Conservation (phyloP, 53 echinoderm and acorn worm genomes). For the Henricia sp. region DNA sequence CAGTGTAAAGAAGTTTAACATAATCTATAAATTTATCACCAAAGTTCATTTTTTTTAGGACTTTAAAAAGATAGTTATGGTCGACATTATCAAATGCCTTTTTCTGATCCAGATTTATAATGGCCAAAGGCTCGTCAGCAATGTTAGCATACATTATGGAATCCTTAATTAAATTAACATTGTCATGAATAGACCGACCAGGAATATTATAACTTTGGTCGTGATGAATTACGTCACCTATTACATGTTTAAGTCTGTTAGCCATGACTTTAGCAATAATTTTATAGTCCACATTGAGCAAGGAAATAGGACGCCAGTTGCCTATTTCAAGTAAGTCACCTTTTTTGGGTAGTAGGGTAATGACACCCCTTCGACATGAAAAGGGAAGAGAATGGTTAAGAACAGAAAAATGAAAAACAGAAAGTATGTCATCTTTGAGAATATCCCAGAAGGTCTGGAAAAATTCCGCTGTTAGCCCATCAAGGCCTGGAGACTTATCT, state of each 20-base stretch:
- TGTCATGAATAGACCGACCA: slow-evolving; percentile 59
- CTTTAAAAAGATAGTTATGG: slow-evolving; percentile 15
- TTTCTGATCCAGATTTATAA: slow-evolving; percentile 20
- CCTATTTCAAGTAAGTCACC: slow-evolving; percentile 51
- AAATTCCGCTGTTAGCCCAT: slow-evolving; percentile 66
- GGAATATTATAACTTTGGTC: slow-evolving; percentile 67
- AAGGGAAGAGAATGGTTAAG: not conserved
- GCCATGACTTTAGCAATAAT: slow-evolving; percentile 64
- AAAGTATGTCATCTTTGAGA: slow-evolving; percentile 37
- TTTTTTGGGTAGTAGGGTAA: slow-evolving; percentile 69
- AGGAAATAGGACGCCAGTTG: slow-evolving; percentile 69
- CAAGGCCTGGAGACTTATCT: slow-evolving; percentile 68
- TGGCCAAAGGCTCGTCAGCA: not conserved
- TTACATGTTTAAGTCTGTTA: slow-evolving; percentile 26
- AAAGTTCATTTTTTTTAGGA: slow-evolving; percentile 25
- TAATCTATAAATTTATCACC: slow-evolving; percentile 23
- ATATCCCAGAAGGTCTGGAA: slow-evolving; percentile 34
- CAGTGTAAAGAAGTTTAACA: slow-evolving; percentile 17
- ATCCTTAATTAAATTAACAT: slow-evolving; percentile 59
- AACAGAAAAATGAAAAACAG: slow-evolving; percentile 45
- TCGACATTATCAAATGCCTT: slow-evolving; percentile 38
- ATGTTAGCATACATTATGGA: not conserved
- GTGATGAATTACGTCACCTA: slow-evolving; percentile 32
- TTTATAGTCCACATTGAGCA: slow-evolving; percentile 69
- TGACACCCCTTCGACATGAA: slow-evolving; percentile 52